Evolutionary conservation across 1,140 invertebrate genomes (phyloP).

Genomic region (Hetaerina americana): DNA sequence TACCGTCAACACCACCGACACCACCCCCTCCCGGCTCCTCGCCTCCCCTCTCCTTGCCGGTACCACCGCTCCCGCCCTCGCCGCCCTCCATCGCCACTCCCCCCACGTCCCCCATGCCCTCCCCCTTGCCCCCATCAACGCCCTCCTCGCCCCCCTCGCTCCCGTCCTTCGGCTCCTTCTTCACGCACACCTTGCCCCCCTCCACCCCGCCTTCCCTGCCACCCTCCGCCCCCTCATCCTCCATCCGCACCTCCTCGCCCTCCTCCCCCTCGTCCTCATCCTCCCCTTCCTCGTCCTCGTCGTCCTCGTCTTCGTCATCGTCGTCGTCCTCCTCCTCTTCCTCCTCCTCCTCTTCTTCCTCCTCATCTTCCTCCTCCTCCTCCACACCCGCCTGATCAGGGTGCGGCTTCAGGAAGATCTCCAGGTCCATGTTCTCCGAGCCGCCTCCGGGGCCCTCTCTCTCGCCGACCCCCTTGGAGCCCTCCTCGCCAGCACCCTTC

Average conservation of each 20-base stretch:
- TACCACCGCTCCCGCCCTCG: not conserved
- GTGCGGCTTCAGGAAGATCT: not conserved
- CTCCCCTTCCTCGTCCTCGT: constrained; percentile 27
- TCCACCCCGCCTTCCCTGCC: constrained; percentile 21
- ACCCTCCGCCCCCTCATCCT: constrained; percentile 26
- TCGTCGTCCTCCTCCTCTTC: constrained; percentile 15
- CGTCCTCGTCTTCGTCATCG: constrained; percentile 26
- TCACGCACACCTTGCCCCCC: not conserved
- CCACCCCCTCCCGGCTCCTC: not conserved
- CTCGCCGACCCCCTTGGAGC: not conserved
- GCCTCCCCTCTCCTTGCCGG: not conserved
- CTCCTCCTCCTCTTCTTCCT: constrained; percentile 1
- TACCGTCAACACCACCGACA: not conserved
- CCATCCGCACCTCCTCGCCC: constrained; percentile 23
- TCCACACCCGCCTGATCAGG: not conserved
- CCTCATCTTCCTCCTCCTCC: not conserved
- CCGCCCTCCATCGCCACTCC: not conserved
- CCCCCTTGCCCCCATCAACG: constrained; percentile 8
- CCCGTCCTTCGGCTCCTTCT: constrained; percentile 11
- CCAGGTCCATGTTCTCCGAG: not conserved
- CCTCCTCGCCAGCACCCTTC: not conserved
- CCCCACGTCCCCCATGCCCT: not conserved
- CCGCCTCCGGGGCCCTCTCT: not conserved
- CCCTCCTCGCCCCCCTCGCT: constrained; percentile 12
- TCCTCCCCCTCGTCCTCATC: constrained; percentile 28